Evolutionary conservation across 1,140 invertebrate species (phyloP).

Genomic region (Cyclargus thomasi): DNA sequence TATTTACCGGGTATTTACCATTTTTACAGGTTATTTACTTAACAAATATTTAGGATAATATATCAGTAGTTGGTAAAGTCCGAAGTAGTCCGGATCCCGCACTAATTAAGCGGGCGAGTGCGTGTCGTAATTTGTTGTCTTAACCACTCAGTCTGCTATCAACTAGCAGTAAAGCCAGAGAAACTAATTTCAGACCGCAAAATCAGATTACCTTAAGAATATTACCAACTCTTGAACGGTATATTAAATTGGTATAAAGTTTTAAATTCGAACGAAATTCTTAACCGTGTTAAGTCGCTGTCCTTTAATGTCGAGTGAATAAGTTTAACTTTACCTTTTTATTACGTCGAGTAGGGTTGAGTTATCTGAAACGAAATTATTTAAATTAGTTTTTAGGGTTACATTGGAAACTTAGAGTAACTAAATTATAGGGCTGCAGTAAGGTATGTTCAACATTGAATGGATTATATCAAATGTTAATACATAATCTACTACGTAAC

Average conservation of each 20-base stretch:
- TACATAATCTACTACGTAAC: too few relatives aligned
- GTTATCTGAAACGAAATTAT: conserved; percentile 19
- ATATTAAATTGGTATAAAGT: conserved; percentile 49
- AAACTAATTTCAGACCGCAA: conserved; percentile 58
- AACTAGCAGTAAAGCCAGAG: conserved; percentile 55
- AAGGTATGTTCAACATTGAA: neutral
- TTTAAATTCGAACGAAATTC: conserved; percentile 49
- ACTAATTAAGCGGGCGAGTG: conserved; percentile 36
- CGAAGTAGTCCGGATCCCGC: conserved; percentile 20
- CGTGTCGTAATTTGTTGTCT: conserved; percentile 43
- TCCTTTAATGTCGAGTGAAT: conserved; percentile 18
- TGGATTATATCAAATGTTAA: neutral
- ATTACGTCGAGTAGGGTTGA: conserved; percentile 18
- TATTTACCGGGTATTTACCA: too few relatives aligned
- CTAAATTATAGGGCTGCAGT: conserved; percentile 1
- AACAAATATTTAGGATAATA: too few relatives aligned
- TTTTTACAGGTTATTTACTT: too few relatives aligned
- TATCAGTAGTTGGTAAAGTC: too few relatives aligned
- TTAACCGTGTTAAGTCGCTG: conserved; percentile 39
- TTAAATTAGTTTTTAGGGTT: conserved; percentile 11
- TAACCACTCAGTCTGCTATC: conserved; percentile 51
- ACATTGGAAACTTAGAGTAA: neutral
- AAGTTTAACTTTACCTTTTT: conserved; percentile 21
- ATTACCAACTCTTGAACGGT: conserved; percentile 60
- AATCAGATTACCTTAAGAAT: conserved; percentile 58